Base-by-base conservation (phyloP, 1,140 invertebrate genomes). In the Trachelipus rathkii region DNA sequence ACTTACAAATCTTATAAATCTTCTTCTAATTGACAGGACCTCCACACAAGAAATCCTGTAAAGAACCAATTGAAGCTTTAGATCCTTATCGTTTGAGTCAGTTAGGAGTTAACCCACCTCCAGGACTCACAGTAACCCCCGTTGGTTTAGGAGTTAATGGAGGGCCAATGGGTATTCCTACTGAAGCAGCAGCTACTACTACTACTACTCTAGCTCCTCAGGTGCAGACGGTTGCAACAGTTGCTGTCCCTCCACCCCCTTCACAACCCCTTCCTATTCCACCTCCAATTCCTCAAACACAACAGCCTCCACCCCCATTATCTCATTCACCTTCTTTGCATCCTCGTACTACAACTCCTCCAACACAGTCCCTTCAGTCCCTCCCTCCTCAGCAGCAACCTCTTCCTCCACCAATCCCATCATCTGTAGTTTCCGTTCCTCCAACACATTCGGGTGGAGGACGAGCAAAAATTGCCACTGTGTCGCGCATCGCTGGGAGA, bases 381-480 rank as follows among this genome's bases (percentile, higher is more conserved):
- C 33, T 33, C 33, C 60, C 74, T 3, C 74, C 70, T n/a, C 69
- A 75, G n/a, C 68, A n/a, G 21, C 24, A 21, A 50, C 72, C 72
- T 44, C 66, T 68, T 13, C 11, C 60, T n/a, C 23, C 60, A 33
- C 70, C 77, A 68, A 44, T 68, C 45, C 53, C 73, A 21, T 23
- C 68, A 88, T 87, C 88, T 82, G 89, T 84, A 79, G 85, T 89
- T 68, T 72, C 88, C 85, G 72, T 73, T 70, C 81, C 77, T 70
- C 77, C 79, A 72, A 79, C 80, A 71, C 79, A 78, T 33, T 77
- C 71, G n/a, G 79, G 79, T 9, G 76, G 75, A 21, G 88, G 92
- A 68, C 91, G 92, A 84, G 90, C 91, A 74, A 92, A 92, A 82
- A 89, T 90, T 77, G 85, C 86, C 33, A 87, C 88, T 15, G 89